phyloP scores from a whole-genome alignment of 2,113 vertebrate species.

The Harpagus bidentatus region DNA sequence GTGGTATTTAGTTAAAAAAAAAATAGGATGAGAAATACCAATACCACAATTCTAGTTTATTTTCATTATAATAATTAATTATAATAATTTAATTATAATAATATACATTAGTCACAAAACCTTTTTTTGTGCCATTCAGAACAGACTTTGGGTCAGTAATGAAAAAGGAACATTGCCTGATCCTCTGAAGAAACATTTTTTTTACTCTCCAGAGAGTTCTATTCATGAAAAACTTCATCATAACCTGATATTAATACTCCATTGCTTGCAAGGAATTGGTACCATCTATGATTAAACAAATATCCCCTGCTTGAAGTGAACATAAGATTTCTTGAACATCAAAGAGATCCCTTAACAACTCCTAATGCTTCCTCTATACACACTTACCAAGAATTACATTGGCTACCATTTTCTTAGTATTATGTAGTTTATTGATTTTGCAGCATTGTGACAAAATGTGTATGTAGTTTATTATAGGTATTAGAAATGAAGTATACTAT shows the following conservation, averaged over 20 bases:
- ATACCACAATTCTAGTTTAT: neutral
- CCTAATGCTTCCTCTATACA: neutral
- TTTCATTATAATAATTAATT: neutral
- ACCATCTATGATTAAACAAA: neutral
- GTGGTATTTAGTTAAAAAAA: neutral
- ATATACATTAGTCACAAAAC: neutral
- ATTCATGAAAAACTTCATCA: neutral
- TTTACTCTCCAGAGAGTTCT: neutral
- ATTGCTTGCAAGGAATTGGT: neutral
- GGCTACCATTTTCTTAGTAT: neutral
- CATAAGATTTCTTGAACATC: neutral
- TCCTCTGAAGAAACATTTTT: neutral
- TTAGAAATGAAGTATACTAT: conserved; percentile 39
- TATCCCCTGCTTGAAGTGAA: neutral
- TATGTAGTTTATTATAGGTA: conserved; percentile 42
- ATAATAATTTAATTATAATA: neutral
- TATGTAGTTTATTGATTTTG: conserved; percentile 49
- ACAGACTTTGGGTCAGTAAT: neutral
- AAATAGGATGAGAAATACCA: neutral
- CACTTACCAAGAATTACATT: neutral
- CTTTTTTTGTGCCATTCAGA: neutral
- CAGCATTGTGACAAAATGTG: conserved; percentile 9
- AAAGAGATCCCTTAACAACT: conserved; percentile 2
- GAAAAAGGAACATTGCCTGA: neutral
- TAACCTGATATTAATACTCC: neutral